These are phyloP conservation scores for Spilogale gracilis DNA, from an alignment of 2,113 vertebrate species.

Conservation along the genomic window DNA sequence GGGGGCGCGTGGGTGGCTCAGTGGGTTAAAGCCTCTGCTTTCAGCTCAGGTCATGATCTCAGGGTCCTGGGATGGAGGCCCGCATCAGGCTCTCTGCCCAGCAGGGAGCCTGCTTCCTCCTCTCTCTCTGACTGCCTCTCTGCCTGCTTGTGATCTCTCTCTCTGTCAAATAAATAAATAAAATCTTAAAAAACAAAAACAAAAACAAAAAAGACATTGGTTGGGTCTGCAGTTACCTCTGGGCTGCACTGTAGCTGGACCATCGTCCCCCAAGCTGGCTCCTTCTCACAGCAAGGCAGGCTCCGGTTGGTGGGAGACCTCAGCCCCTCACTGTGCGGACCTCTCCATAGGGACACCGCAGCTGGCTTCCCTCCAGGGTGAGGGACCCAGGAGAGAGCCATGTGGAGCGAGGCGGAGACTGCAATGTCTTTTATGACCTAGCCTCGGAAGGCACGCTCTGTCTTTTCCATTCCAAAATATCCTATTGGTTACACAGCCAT, in stretches of 20 bases:
- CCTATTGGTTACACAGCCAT: not conserved
- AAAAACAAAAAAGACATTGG: too few species aligned
- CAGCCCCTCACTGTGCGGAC: not conserved
- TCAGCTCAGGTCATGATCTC: too few species aligned
- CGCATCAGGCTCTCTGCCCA: too few species aligned
- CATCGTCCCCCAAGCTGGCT: not conserved
- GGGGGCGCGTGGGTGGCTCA: too few species aligned
- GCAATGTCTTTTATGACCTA: not conserved
- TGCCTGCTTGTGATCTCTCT: too few species aligned
- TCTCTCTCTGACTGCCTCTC: too few species aligned
- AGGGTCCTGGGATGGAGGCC: too few species aligned
- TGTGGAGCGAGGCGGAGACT: accelerated
- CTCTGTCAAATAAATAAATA: too few species aligned
- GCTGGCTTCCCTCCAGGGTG: not conserved
- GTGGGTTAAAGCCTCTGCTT: too few species aligned
- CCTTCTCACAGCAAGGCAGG: accelerated
- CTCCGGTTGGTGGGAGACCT: not conserved
- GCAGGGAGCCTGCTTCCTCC: too few species aligned
- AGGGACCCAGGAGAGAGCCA: not conserved
- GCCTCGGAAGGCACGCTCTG: not conserved
- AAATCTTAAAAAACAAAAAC: too few species aligned
- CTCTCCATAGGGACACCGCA: not conserved
- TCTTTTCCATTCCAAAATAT: not conserved
- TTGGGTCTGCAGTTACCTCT: not conserved
- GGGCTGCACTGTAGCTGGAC: too few species aligned